Percentiles rank a stretch among this genome's conserved stretches.
Evolutionary conservation across 2,888 invertebrate genomes (phyloP).

Genomic region (Trissonchulus latispiculum): DNA sequence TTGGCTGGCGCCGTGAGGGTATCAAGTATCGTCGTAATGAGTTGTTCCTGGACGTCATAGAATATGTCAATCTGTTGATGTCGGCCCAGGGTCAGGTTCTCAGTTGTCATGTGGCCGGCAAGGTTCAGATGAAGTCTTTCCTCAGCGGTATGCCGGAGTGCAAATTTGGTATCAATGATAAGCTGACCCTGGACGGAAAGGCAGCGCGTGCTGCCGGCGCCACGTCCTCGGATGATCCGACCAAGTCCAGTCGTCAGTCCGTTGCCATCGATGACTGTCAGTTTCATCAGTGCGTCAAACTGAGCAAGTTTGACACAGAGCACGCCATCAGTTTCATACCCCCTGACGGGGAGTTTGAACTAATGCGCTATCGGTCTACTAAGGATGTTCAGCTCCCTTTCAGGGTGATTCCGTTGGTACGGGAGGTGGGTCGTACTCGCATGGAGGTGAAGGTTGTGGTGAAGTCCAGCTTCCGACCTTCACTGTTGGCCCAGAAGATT

Average conservation of each 20-base stretch:
- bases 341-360: conserved; percentile 97
- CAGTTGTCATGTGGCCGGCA: conserved; percentile 97
- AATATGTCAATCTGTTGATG: conserved; percentile 97
- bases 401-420: conserved; percentile 93
- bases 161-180: conserved; percentile 98
- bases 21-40: conserved; percentile 98
- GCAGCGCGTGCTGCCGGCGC: too few relatives aligned
- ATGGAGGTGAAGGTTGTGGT: conserved; percentile 99
- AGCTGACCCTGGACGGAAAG: conserved; percentile 86
- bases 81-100: conserved; percentile 98
- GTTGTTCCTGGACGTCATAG: conserved; percentile 92
- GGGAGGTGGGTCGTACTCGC: conserved; percentile 94
- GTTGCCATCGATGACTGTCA: conserved; percentile 99
- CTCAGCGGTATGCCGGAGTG: conserved; percentile 99
- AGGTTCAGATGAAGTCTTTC: conserved; percentile 99
- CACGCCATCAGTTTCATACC: conserved; percentile 99
- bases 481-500: conserved; percentile 93
- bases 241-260: conserved; percentile 72
- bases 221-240: conserved; percentile 59
- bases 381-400: conserved; percentile 99
- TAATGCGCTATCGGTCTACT: conserved; percentile 98
- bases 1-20: conserved; percentile 97
- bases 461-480: conserved; percentile 98
- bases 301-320: conserved; percentile 99
- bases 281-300: conserved; percentile 98